Base-by-base conservation (phyloP, 2,797 vertebrate genomes). In the Epinephelus awoara region DNA sequence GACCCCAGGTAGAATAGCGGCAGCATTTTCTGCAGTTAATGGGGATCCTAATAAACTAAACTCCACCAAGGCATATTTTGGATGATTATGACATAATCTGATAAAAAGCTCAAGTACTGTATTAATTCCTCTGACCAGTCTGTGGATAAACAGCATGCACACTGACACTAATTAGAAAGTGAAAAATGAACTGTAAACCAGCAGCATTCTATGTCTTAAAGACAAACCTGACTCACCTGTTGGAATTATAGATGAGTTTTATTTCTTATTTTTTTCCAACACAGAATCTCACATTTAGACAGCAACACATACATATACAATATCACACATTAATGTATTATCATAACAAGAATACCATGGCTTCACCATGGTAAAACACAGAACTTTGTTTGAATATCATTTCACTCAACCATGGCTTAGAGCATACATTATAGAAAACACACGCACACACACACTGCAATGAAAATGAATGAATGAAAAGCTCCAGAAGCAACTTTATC, bases 261-360 rank as follows among this genome's bases (percentile, higher is more conserved):
- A 85, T 81, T 86, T 82, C 27, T 65, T 70, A 3, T 46, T 77
- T 85, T 75, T 69, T 80, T 80, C 62, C 61, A 89, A 79, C 81
- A 88, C 81, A 90, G 54, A 83, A 80, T 13, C 15, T 85, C 79
- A 91, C 82, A 82, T 71, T 85, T 72, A 77, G 67, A 89, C 80
- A 75, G n/a, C 66, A 84, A 81, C 56, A 85, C 67, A 64, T 64
- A 86, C 73, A 75, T 67, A 64, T 69, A 86, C 73, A 75, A 79
- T 74, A 79, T 72, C 77, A 74, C 71, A 83, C 62, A 67, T 49
- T 34, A 74, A 75, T 67, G 42, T 56, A 77, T 83, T 52, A 71
- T 70, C 50, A 79, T 72, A 62, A 72, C 52, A 64, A 51, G 34
- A 67, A 77, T 3, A 51, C 51, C 77, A 82, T 42, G 61, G 69